Evolutionary conservation across 2,888 invertebrate species (phyloP).

Genomic region (Mythimna vitellina): DNA sequence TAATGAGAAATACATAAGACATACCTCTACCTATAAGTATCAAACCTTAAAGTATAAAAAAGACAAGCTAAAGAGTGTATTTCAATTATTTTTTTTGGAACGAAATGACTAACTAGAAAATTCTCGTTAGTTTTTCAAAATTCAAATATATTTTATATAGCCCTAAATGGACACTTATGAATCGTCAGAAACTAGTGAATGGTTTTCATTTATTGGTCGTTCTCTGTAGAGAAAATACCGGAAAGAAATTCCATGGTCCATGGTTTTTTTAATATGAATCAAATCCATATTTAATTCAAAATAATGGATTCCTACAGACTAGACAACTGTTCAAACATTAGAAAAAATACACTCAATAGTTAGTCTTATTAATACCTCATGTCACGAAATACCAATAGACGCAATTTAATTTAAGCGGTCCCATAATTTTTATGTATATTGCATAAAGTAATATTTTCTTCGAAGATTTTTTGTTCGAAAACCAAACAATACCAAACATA

Average conservation of each 20-base stretch:
- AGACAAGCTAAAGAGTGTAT: neutral
- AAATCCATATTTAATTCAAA: neutral
- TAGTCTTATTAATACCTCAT: constrained; percentile 2
- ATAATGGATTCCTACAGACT: too few species aligned
- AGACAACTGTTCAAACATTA: neutral
- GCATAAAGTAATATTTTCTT: neutral
- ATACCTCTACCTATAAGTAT: neutral
- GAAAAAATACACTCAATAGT: neutral
- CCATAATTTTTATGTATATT: neutral
- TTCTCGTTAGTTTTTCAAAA: too few species aligned
- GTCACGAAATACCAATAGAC: neutral
- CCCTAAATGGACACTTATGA: too few species aligned
- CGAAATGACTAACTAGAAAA: too few species aligned
- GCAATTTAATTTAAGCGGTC: too few species aligned
- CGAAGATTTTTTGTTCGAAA: neutral
- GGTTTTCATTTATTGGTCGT: too few species aligned
- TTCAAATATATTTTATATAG: too few species aligned
- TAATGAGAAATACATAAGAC: neutral
- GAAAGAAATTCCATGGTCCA: too few species aligned
- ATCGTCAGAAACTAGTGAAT: too few species aligned
- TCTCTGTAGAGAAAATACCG: too few species aligned
- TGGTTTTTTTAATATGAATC: neutral
- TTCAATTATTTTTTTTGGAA: neutral
- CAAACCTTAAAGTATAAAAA: neutral
- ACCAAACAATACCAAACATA: neutral